Percentiles rank a stretch among this genome's conserved stretches.
Evolutionary conservation across 2,797 vertebrate genomes (phyloP).

Genomic region (Eurystomus glaucurus): DNA sequence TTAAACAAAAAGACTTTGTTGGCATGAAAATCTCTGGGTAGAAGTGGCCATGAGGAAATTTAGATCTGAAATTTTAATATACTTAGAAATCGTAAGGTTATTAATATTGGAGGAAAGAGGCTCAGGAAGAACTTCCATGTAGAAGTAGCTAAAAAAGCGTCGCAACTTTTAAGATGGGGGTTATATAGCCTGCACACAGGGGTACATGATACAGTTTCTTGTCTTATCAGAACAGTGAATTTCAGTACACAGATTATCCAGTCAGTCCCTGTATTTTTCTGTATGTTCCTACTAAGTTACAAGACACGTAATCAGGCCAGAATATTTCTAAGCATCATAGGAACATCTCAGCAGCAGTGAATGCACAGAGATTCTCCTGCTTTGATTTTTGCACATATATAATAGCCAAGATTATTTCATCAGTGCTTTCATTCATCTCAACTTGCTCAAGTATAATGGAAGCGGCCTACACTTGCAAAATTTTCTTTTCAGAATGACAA

Average conservation of each 20-base stretch:
- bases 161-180: not conserved
- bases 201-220: rapidly evolving
- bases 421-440: constrained; percentile 44
- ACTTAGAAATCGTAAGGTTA: not conserved
- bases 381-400: not conserved
- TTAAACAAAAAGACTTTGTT: not conserved
- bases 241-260: not conserved
- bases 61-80: not conserved
- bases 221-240: not conserved
- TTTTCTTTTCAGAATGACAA: constrained; percentile 35
- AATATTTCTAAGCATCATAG: not conserved
- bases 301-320: not conserved
- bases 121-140: not conserved
- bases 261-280: not conserved
- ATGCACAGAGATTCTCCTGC: not conserved
- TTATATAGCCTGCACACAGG: not conserved
- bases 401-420: constrained; percentile 46
- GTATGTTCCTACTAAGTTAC: not conserved
- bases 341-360: not conserved
- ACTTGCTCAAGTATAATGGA: constrained; percentile 7
- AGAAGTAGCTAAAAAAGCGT: not conserved
- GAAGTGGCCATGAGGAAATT: not conserved
- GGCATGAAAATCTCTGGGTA: not conserved
- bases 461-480: constrained; percentile 16
- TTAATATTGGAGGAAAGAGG: not conserved